A percentile compares a stretch with the other conserved stretches of the same genome.
Evolutionary conservation across 2,888 invertebrate genomes (phyloP).

Genomic region (Apodemia duryi): DNA sequence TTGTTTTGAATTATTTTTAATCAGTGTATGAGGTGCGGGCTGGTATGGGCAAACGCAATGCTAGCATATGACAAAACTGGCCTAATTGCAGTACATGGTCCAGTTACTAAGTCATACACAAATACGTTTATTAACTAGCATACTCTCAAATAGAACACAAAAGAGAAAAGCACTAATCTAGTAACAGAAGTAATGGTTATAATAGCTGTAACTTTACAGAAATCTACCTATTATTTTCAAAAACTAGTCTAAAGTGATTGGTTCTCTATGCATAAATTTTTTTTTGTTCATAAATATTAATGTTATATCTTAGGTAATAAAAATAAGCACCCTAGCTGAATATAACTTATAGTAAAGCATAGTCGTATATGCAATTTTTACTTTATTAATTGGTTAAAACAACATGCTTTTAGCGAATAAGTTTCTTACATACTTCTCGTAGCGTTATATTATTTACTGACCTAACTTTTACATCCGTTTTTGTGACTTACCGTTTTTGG

Average conservation of each 20-base stretch:
- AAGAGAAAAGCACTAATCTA: too few species aligned
- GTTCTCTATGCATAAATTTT: not conserved
- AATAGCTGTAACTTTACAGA: not conserved
- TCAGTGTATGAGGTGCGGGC: too few species aligned
- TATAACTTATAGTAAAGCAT: not conserved
- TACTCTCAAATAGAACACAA: too few species aligned
- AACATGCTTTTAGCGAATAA: not conserved
- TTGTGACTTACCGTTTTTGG: constrained; percentile 69
- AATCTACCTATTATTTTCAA: not conserved
- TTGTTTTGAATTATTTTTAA: too few species aligned
- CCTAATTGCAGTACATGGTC: too few species aligned
- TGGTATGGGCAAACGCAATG: too few species aligned
- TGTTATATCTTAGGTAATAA: not conserved
- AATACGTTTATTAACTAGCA: too few species aligned
- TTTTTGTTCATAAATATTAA: not conserved
- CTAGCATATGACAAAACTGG: too few species aligned
- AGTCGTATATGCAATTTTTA: not conserved
- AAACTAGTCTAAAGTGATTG: not conserved
- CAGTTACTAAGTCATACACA: too few species aligned
- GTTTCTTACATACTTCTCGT: not conserved
- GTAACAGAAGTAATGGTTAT: too few species aligned
- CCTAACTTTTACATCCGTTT: constrained; percentile 40
- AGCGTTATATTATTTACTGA: constrained; percentile 34
- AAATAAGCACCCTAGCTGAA: not conserved
- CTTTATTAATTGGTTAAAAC: not conserved